Conservation (phyloP, 2,888 invertebrate genomes). For the Graphium colonna region DNA sequence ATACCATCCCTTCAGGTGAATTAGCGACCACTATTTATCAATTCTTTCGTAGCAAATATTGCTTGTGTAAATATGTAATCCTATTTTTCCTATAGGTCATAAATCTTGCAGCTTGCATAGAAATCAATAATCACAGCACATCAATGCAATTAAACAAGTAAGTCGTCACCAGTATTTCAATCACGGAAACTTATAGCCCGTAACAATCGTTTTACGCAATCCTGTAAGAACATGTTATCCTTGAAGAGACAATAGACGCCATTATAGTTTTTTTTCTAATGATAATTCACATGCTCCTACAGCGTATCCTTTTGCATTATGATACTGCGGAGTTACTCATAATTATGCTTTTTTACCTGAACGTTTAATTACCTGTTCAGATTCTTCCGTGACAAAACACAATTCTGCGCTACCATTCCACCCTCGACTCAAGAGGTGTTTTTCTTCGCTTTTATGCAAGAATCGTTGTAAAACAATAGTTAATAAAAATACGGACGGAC, state of each 20-base stretch:
- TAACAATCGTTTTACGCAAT: slow-evolving; percentile 52
- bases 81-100: too few relatives aligned
- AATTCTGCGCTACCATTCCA: slow-evolving; percentile 1
- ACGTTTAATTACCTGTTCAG: slow-evolving; percentile 16
- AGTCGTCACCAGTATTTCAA: slow-evolving; percentile 33
- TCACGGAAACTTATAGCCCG: slow-evolving; percentile 52
- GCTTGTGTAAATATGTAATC: too few relatives aligned
- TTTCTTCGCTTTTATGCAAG: background rate
- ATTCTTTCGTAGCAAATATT: too few relatives aligned
- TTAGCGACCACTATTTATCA: too few relatives aligned
- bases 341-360: slow-evolving; percentile 27
- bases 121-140: too few relatives aligned
- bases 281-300: slow-evolving; percentile 60
- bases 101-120: too few relatives aligned
- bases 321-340: slow-evolving; percentile 30
- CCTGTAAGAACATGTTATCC: slow-evolving; percentile 64
- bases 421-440: background rate
- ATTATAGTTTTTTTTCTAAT: slow-evolving; percentile 64
- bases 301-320: slow-evolving; percentile 54
- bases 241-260: slow-evolving; percentile 64
- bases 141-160: too few relatives aligned
- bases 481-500: background rate
- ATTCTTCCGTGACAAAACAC: slow-evolving; percentile 18
- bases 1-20: too few relatives aligned
- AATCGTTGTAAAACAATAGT: background rate